Percentiles rank a stretch among this genome's conserved stretches.
Conservation (phyloP, 2,113 vertebrate genomes). For the Toxostoma redivivum region DNA sequence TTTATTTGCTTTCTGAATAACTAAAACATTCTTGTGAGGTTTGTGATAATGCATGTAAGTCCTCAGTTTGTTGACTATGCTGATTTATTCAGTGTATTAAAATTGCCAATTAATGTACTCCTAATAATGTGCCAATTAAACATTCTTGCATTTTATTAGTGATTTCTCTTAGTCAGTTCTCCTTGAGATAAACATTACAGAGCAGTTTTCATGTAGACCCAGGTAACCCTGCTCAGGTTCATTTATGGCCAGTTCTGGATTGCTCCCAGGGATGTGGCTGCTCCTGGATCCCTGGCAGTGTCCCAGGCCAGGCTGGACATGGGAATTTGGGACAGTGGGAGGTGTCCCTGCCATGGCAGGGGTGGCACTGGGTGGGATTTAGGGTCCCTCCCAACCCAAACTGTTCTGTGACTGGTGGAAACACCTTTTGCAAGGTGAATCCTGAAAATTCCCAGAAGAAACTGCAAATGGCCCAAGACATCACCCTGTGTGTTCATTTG, state of each 20-base stretch:
- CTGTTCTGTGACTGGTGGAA: background rate
- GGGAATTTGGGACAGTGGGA: background rate
- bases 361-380: background rate
- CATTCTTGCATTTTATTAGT: background rate
- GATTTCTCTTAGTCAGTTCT: background rate
- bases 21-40: background rate
- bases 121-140: background rate
- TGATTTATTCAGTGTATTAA: slow-evolving; percentile 7
- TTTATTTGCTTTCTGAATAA: slow-evolving; percentile 21
- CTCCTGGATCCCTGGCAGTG: background rate
- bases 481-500: background rate
- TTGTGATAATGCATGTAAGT: background rate
- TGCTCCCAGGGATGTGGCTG: background rate
- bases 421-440: background rate
- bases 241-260: rapidly evolving
- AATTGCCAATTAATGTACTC: background rate
- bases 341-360: background rate
- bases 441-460: background rate
- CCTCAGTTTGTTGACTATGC: background rate
- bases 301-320: background rate
- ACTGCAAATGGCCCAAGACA: rapidly evolving
- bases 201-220: background rate
- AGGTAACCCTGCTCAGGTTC: background rate
- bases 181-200: background rate
- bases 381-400: rapidly evolving